Evolutionary conservation across 2,888 invertebrate species (phyloP).

Genomic region (Zygogramma bicolorata): DNA sequence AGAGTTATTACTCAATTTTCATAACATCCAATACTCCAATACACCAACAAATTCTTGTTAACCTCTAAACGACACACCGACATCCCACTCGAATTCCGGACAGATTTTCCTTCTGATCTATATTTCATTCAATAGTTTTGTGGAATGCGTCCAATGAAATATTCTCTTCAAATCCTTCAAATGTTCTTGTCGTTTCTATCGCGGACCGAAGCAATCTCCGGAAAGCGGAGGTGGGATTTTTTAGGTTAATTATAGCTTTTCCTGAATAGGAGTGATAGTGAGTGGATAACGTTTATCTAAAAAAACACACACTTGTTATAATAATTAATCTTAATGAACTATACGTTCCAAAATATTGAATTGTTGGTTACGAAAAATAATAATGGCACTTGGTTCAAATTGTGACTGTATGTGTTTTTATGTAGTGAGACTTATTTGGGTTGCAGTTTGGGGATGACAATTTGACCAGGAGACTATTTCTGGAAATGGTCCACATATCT

Average conservation of each 20-base stretch:
- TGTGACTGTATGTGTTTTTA: too few species aligned
- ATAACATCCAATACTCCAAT: not conserved
- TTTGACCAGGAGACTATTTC: too few species aligned
- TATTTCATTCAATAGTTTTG: not conserved
- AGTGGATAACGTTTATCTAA: slow-evolving; percentile 7
- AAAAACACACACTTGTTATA: not conserved
- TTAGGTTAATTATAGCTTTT: slow-evolving; percentile 45
- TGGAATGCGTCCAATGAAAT: not conserved
- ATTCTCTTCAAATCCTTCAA: not conserved
- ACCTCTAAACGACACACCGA: not conserved
- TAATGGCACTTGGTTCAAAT: not conserved
- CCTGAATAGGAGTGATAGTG: slow-evolving; percentile 35
- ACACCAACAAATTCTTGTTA: not conserved
- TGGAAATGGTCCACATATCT: too few species aligned
- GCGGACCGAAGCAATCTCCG: slow-evolving; percentile 24
- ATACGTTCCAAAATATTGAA: not conserved
- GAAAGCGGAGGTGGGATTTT: slow-evolving; percentile 45
- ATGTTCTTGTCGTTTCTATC: slow-evolving; percentile 11
- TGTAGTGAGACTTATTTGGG: too few species aligned
- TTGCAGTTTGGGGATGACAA: too few species aligned
- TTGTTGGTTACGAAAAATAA: not conserved
- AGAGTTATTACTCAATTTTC: too few species aligned
- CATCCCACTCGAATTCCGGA: not conserved
- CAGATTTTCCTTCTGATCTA: not conserved
- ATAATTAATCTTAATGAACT: not conserved